Evolutionary conservation across 2,797 vertebrate genomes (phyloP).

Genomic region (Brachymystax lenok): DNA sequence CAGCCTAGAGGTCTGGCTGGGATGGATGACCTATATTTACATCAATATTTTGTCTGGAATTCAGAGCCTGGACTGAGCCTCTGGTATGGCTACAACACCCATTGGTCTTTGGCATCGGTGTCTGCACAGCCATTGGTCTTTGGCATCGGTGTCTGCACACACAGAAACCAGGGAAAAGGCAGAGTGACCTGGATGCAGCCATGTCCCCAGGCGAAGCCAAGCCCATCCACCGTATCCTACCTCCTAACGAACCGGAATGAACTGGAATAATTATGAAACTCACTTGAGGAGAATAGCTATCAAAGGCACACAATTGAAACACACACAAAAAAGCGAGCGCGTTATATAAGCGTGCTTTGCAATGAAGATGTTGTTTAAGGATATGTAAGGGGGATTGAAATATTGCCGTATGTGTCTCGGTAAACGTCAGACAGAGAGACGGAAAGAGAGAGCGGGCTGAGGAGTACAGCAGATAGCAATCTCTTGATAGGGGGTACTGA

Average conservation of each 20-base stretch:
- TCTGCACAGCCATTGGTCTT: neutral
- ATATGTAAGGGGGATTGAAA: neutral
- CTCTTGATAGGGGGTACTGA: neutral
- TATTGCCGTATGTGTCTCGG: neutral
- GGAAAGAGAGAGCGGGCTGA: neutral
- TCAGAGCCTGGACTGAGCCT: neutral
- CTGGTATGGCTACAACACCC: neutral
- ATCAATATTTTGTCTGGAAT: constrained; percentile 16
- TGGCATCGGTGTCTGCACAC: neutral
- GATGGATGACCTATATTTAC: constrained; percentile 27
- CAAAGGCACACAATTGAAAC: neutral
- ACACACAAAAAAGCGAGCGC: neutral
- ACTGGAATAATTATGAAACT: constrained; percentile 40
- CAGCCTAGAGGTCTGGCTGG: neutral
- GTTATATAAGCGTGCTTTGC: neutral
- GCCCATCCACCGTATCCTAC: neutral
- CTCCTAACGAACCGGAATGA: constrained; percentile 40
- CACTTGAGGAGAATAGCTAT: constrained; percentile 23
- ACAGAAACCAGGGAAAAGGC: constrained; percentile 6
- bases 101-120: neutral
- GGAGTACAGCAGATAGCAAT: neutral
- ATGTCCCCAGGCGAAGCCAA: constrained; percentile 30
- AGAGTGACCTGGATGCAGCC: constrained; percentile 36
- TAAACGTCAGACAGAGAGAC: neutral
- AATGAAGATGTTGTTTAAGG: neutral